These are phyloP conservation scores for Mesodorylaimus sp. DNA, from an alignment of 2,888 invertebrate species.

Conservation along the genomic window DNA sequence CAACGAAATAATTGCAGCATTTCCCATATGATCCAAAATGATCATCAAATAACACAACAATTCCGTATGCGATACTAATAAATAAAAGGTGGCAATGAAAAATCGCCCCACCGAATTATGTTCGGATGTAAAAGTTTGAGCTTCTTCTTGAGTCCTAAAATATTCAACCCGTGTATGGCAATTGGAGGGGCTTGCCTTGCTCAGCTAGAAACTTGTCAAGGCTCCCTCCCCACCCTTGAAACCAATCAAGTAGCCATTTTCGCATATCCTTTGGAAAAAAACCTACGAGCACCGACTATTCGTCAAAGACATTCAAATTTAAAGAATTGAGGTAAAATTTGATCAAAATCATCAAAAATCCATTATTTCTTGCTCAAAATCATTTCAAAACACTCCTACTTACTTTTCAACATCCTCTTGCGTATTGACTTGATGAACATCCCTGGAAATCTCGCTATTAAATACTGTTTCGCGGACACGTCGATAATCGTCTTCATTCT, in stretches of 20 bases:
- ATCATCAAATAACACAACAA: conserved; percentile 86
- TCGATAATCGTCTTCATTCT: background rate
- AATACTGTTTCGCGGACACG: conserved; percentile 13
- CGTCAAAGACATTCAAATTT: too few relatives aligned
- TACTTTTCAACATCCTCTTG: conserved; percentile 22
- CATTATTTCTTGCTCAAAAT: background rate
- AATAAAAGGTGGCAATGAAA: conserved; percentile 21
- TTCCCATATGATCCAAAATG: conserved; percentile 78
- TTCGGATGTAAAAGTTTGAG: conserved; percentile 24
- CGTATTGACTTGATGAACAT: conserved; percentile 20
- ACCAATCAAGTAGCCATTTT: too few relatives aligned
- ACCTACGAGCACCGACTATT: too few relatives aligned
- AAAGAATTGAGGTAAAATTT: too few relatives aligned
- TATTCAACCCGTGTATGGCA: too few relatives aligned
- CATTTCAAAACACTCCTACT: conserved; percentile 6
- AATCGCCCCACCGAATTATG: conserved; percentile 22
- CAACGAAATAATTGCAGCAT: conserved; percentile 73
- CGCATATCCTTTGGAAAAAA: too few relatives aligned
- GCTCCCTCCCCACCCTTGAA: too few relatives aligned
- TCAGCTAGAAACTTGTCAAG: too few relatives aligned
- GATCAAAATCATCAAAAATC: too few relatives aligned
- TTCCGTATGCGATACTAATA: conserved; percentile 42
- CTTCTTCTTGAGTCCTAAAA: conserved; percentile 21
- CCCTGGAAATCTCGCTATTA: conserved; percentile 18
- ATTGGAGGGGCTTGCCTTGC: too few relatives aligned